A percentile compares a stretch with the other conserved stretches of the same genome.
Evolutionary conservation across 2,797 vertebrate genomes (phyloP).

Genomic region (Phrynocephalus vlangalii): DNA sequence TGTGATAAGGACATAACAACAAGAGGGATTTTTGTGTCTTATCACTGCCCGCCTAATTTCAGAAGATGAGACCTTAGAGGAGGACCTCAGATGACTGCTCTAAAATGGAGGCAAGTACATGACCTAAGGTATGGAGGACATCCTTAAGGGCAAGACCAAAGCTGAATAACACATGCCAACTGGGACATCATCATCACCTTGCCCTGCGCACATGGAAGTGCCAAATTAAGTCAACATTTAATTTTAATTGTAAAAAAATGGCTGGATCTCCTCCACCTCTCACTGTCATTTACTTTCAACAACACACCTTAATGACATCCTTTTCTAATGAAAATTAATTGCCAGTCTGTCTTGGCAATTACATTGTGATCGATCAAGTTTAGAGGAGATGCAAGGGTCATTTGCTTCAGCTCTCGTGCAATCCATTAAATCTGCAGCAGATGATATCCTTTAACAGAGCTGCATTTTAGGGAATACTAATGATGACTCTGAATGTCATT

Average conservation of each 20-base stretch:
- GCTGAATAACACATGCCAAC: conserved; percentile 6
- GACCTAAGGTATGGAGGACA: background rate
- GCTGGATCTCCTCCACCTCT: conserved; percentile 67
- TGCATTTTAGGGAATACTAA: conserved; percentile 73
- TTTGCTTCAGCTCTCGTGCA: conserved; percentile 76
- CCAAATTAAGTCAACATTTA: conserved; percentile 50
- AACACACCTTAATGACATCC: conserved; percentile 75
- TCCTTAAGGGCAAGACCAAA: background rate
- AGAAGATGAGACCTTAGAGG: background rate
- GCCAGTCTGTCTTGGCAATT: conserved; percentile 73
- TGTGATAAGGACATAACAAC: background rate
- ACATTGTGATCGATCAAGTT: conserved; percentile 77
- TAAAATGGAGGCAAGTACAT: background rate
- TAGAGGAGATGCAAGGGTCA: conserved; percentile 75
- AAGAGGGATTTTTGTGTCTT: too few relatives aligned
- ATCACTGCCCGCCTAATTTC: background rate
- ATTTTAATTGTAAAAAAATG: conserved; percentile 69
- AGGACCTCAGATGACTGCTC: background rate
- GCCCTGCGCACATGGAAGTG: conserved; percentile 43
- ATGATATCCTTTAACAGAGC: conserved; percentile 77
- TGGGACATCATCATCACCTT: background rate
- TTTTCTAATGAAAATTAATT: conserved; percentile 82
- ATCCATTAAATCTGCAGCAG: conserved; percentile 76
- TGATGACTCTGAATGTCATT: conserved; percentile 69
- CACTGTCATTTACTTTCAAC: conserved; percentile 63